These are phyloP conservation scores for Ochropleura plecta DNA, from an alignment of 2,888 invertebrate species.

Conservation along the genomic window DNA sequence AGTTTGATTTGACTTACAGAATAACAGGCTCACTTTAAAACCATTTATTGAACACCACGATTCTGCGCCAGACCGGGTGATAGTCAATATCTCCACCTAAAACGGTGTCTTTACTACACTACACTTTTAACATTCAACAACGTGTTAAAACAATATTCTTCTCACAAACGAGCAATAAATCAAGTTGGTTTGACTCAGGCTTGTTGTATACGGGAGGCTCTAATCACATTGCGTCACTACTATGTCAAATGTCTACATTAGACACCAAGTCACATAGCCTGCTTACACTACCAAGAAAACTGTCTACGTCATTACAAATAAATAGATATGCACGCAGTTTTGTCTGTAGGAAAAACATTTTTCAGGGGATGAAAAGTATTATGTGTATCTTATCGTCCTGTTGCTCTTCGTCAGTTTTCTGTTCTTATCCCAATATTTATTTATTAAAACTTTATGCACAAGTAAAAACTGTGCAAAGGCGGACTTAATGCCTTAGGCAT, in stretches of 20 bases:
- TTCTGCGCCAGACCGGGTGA: background rate
- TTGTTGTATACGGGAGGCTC: constrained; percentile 46
- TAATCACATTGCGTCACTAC: constrained; percentile 58
- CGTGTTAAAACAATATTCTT: constrained; percentile 15
- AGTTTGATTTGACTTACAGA: background rate
- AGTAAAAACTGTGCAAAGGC: too few species aligned
- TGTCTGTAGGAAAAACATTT: background rate
- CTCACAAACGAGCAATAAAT: constrained; percentile 39
- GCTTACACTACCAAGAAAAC: constrained; percentile 39
- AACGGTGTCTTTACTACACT: background rate
- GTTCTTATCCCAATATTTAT: background rate
- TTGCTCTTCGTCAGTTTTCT: background rate
- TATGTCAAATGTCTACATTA: constrained; percentile 45
- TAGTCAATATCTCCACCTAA: background rate
- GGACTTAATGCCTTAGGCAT: too few species aligned
- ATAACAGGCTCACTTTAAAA: background rate
- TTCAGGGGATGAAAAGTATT: background rate
- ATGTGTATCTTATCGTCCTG: background rate
- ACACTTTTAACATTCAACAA: background rate
- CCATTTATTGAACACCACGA: background rate
- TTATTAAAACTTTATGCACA: too few species aligned
- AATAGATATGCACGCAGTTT: background rate
- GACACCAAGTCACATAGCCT: constrained; percentile 47
- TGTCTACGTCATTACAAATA: constrained; percentile 16
- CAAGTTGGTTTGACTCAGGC: constrained; percentile 35